Base-by-base conservation (phyloP, 1,140 invertebrate genomes). In the Leptestheria dahalacensis region DNA sequence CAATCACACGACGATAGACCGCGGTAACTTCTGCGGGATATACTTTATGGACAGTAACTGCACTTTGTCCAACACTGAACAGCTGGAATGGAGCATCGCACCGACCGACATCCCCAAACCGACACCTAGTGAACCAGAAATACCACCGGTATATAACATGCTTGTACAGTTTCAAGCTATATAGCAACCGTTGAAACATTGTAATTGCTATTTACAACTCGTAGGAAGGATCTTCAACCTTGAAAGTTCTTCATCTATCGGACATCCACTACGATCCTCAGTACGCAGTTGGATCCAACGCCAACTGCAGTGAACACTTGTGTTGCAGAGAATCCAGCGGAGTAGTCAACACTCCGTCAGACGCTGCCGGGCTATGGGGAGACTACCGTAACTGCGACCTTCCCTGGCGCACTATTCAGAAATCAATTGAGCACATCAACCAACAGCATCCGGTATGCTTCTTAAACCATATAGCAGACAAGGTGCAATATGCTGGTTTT, bases 81-180 rank as follows among this genome's bases (percentile, higher is more conserved):
- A 68, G 48, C 73, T 76, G 62, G 71, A 82, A 12, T 83, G 79
- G 79, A 68, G 67, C 50, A 67, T 82, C 2, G 68, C 24, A 20
- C 47, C 53, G 2, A 24, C 24, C 23, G 46, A 23, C 1, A 33
- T 61, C 41, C 47, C 46, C 11, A 57, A 63, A 33, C 62, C 53
- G n/a, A 29, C 24, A 2, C 24, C 57, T 15, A 48, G 18, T 20
- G 33, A 55, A 15, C 60, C 25, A 24, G 20, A 18, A 9, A 51
- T 33, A 46, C n/a, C 21, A 4, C n/a, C 41, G 41, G 52, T 61
- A 61, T n/a, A n/a, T n/a, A n/a, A n/a, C n/a, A n/a, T n/a, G n/a
- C n/a, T n/a, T n/a, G 11, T 52, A 52, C 25, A 3, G 18, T 24
- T 25, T 24, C n/a, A 50, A 23, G 15, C 0, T 1, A 0, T 9